phyloP scores from a whole-genome alignment of 2,797 vertebrate genomes.

The Myoxocephalus aenaeus region DNA sequence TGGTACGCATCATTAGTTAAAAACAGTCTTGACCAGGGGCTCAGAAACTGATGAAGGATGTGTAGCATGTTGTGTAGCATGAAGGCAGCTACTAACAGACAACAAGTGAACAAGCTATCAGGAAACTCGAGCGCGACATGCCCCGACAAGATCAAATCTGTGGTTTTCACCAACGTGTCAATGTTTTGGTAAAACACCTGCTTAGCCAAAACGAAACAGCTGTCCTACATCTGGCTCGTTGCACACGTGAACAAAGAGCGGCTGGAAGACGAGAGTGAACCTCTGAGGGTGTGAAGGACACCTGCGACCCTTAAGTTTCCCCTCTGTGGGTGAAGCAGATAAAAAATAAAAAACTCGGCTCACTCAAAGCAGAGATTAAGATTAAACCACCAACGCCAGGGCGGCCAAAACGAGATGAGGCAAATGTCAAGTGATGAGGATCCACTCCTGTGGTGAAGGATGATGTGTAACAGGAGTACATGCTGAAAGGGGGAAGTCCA shows the following conservation, averaged over 20 bases:
- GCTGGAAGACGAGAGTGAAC: slow-evolving; percentile 29
- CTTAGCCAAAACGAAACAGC: slow-evolving; percentile 59
- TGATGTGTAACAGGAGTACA: slow-evolving; percentile 55
- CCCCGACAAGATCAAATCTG: slow-evolving; percentile 12
- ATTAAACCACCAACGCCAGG: neutral
- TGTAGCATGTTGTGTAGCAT: too few species aligned
- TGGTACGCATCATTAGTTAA: neutral
- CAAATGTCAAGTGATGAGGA: slow-evolving; percentile 60
- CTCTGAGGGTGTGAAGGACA: slow-evolving; percentile 23
- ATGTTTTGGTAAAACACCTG: slow-evolving; percentile 64
- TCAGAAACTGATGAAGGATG: neutral
- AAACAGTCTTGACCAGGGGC: neutral
- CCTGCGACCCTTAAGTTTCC: slow-evolving; percentile 27
- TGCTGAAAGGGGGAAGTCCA: slow-evolving; percentile 57
- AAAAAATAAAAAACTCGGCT: slow-evolving; percentile 11
- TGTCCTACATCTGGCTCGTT: slow-evolving; percentile 49
- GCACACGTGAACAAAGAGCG: slow-evolving; percentile 22
- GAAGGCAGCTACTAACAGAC: neutral
- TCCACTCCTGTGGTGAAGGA: slow-evolving; percentile 32
- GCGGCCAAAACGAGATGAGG: neutral
- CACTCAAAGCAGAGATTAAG: neutral
- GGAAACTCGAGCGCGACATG: slow-evolving; percentile 12
- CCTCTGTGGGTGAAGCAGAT: slow-evolving; percentile 16
- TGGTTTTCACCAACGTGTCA: slow-evolving; percentile 48
- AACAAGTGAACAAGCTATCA: neutral